A percentile compares a stretch with the other conserved stretches of the same genome.
Conservation (phyloP, 2,113 vertebrate genomes). For the Phrynosoma platyrhinos region DNA sequence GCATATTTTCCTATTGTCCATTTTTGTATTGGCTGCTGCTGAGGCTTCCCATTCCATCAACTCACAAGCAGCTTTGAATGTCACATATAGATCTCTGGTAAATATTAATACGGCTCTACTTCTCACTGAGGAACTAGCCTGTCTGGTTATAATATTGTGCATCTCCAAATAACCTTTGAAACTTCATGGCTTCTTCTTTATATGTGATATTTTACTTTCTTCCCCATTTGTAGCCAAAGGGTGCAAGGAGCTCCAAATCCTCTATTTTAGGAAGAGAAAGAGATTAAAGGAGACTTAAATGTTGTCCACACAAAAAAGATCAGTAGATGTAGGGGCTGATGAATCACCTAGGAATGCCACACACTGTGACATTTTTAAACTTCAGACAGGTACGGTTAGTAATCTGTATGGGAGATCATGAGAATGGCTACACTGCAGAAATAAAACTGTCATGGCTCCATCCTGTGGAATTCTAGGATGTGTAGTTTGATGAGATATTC, state of each 20-base stretch:
- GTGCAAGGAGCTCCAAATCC: neutral
- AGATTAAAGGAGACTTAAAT: neutral
- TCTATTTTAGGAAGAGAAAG: neutral
- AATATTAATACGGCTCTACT: conserved; percentile 43
- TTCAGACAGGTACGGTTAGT: no score
- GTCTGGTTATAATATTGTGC: neutral
- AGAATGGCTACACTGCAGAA: no score
- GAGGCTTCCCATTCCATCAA: conserved; percentile 8
- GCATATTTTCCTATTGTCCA: neutral
- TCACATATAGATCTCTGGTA: accelerated
- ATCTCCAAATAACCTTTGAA: conserved; percentile 25
- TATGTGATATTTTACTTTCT: neutral
- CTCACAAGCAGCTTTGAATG: conserved; percentile 17
- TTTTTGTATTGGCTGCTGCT: neutral
- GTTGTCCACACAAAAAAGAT: neutral
- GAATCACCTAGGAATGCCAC: neutral
- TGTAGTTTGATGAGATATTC: no score
- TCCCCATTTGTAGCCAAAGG: neutral
- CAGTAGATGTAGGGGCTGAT: neutral
- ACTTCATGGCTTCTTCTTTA: conserved; percentile 15
- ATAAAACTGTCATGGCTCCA: no score
- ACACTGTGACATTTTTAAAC: neutral
- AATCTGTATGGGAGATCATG: neutral
- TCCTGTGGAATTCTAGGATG: no score
- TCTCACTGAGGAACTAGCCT: conserved; percentile 26